Percentiles rank a stretch among this genome's conserved stretches.
Evolutionary conservation across 2,888 invertebrate species (phyloP).

Genomic region (Cantharis flavilabris): DNA sequence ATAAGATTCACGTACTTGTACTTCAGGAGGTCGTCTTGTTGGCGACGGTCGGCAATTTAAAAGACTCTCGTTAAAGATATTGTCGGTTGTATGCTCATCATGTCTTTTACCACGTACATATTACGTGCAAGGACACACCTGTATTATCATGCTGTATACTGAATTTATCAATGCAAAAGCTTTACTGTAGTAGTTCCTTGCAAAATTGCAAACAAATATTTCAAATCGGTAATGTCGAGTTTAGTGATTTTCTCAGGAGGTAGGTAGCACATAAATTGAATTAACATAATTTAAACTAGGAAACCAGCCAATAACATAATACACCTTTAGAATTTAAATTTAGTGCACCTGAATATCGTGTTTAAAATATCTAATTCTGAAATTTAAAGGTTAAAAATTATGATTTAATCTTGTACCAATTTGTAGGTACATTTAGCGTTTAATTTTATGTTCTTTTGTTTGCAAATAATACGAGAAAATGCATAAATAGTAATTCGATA

Average conservation of each 20-base stretch:
- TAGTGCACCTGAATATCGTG: background rate
- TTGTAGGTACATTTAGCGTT: background rate
- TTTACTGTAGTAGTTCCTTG: background rate
- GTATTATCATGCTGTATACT: conserved; percentile 11
- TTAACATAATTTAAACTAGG: background rate
- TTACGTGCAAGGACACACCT: conserved; percentile 36
- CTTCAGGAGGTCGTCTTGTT: conserved; percentile 25
- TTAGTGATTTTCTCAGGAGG: background rate
- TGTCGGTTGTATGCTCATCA: conserved; percentile 32
- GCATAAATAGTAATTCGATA: background rate
- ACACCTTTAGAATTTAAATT: background rate
- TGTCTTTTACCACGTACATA: conserved; percentile 33
- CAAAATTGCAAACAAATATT: background rate
- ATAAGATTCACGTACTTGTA: conserved; percentile 29
- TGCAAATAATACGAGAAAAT: background rate
- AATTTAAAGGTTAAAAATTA: background rate
- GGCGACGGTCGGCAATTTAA: conserved; percentile 30
- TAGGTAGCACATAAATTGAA: background rate
- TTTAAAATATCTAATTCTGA: background rate
- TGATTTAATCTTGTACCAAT: background rate
- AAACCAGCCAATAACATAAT: background rate
- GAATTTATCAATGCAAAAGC: conserved; percentile 6
- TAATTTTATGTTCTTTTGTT: background rate
- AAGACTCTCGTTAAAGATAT: conserved; percentile 22
- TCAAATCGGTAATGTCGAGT: background rate